Base-by-base conservation (phyloP, 1,140 invertebrate species). In the Drosophila insularis region DNA sequence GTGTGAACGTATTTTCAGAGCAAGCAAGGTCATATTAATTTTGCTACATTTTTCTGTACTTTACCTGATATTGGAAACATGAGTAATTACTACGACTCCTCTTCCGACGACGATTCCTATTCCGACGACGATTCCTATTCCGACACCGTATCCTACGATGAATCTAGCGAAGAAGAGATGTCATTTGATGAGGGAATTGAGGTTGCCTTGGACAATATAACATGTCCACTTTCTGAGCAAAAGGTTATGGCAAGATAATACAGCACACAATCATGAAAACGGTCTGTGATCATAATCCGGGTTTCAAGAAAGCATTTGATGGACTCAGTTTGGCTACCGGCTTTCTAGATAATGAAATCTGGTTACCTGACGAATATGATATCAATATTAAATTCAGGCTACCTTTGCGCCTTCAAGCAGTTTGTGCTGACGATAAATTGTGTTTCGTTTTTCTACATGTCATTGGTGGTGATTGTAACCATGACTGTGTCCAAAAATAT, bases 351-450 rank as follows among this genome's bases (percentile, higher is more conserved):
- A 17, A 31, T 27, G 61, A 17, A n/a, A 76, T 77, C 10, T 4
- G 60, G 35, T 43, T 82, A 21, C 76, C 81, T 0, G 67, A 82
- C 13, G 80, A 84, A 31, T 82, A 77, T 14, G 80, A 82, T 84
- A 66, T 43, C 68, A 46, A 58, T 63, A 1, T 77, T 58, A 21
- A 50, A 71, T 1, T 2, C 37, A 0, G 10, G 10, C 21, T 82
- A 8, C 8, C 27, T 1, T 71, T 63, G 7, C 2, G 2, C 0
- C 43, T 77, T 0, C 1, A 50, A 2, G 69, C 80, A 6, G 17
- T 68, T 7, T n/a, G 13, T 1, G 43, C 59, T 10, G 4, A 5
- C 0, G 10, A 35, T 13, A 27, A 27, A 37, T 55, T 40, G 0
- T 55, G 76, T 13, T 84, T 65, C 6, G 2, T 82, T 1, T 58